Conservation (phyloP, 2,113 vertebrate genomes). For the Periophthalmodon schlosseri region DNA sequence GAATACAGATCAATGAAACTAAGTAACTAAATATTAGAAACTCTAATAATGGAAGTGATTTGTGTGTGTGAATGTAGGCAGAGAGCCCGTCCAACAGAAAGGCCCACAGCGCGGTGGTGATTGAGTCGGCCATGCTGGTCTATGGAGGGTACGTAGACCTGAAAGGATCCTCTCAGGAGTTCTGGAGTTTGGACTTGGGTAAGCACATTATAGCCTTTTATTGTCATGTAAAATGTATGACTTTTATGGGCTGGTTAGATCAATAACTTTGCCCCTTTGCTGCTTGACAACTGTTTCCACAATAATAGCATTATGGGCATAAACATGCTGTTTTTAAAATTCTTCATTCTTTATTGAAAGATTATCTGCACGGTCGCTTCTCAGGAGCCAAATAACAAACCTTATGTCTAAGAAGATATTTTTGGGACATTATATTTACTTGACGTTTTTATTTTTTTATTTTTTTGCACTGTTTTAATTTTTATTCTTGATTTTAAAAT, state of each 20-base stretch:
- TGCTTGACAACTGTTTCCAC: background rate
- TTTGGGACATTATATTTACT: background rate
- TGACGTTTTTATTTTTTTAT: no score
- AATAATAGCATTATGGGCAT: background rate
- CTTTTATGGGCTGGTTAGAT: background rate
- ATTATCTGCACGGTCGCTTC: no score
- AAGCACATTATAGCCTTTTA: slow-evolving; percentile 37
- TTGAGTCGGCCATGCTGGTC: slow-evolving; percentile 79
- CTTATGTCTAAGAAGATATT: no score
- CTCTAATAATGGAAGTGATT: background rate
- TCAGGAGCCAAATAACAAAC: no score
- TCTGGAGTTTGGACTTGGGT: slow-evolving; percentile 84
- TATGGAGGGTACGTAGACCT: slow-evolving; percentile 86
- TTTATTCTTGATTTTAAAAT: background rate
- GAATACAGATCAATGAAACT: no score
- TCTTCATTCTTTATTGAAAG: no score
- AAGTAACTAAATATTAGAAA: no score
- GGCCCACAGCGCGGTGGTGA: slow-evolving; percentile 83
- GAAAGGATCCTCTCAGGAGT: slow-evolving; percentile 83
- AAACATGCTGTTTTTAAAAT: no score
- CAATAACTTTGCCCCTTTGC: background rate
- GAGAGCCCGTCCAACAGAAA: slow-evolving; percentile 80
- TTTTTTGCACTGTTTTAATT: background rate
- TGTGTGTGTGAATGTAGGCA: slow-evolving; percentile 48
- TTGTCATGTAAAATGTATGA: background rate